phyloP scores from a whole-genome alignment of 2,113 vertebrate genomes.

The Cisticola juncidis region DNA sequence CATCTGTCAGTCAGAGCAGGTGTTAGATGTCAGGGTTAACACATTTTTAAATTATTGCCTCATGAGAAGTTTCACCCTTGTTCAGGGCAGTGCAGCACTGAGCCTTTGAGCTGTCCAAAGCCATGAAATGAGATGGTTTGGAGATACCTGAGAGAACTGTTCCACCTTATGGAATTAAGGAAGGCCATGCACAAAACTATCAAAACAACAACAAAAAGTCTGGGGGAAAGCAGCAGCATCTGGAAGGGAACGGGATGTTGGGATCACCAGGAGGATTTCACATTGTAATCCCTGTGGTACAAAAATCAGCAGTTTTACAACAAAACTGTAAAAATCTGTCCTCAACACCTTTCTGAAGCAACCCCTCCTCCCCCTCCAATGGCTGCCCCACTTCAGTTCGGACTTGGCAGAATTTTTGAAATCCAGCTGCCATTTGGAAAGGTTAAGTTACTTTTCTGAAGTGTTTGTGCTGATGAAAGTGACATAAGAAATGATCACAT shows the following conservation, averaged over 20 bases:
- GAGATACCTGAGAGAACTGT: neutral
- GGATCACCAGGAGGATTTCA: neutral
- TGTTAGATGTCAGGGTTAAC: neutral
- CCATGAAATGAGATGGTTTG: neutral
- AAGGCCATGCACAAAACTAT: neutral
- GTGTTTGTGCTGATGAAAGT: neutral
- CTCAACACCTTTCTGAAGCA: neutral
- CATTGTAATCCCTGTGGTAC: neutral
- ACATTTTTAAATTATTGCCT: neutral
- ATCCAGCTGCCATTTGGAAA: neutral
- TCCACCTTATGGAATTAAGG: neutral
- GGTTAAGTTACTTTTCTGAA: neutral
- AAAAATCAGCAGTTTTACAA: neutral
- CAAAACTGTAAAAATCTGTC: neutral
- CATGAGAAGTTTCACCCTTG: neutral
- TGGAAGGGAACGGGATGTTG: neutral
- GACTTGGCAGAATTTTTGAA: neutral
- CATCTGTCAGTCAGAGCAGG: neutral
- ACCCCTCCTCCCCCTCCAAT: rapidly evolving
- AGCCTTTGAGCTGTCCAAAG: neutral
- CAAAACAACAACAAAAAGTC: neutral
- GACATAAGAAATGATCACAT: neutral
- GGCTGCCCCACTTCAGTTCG: neutral
- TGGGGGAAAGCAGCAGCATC: neutral
- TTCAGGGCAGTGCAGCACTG: neutral